Evolutionary conservation across 2,113 vertebrate genomes (phyloP).

Genomic region (Clarias macrocephalus): DNA sequence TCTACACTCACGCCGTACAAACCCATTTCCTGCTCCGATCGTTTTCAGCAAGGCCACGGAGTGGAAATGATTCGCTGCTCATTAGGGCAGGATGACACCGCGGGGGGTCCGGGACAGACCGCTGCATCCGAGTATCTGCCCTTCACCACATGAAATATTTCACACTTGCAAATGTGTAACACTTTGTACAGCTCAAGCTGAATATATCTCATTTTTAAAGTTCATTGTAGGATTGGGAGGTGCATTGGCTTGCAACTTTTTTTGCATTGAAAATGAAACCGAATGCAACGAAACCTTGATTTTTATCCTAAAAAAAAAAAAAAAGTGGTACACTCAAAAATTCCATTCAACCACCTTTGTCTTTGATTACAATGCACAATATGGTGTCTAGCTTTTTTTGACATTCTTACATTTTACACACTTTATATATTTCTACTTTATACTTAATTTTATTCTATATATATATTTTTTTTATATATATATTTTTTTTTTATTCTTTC

Average conservation of each 20-base stretch:
- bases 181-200: neutral
- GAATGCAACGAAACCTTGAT: neutral
- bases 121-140: conserved; percentile 23
- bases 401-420: too few species aligned
- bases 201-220: neutral
- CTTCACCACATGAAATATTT: neutral
- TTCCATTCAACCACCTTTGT: too few species aligned
- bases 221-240: neutral
- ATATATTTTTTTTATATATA: too few species aligned
- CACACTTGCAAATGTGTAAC: neutral
- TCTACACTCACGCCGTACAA: neutral
- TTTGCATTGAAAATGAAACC: neutral
- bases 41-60: conserved; percentile 52
- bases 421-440: too few species aligned
- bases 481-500: too few species aligned
- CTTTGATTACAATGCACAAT: too few species aligned
- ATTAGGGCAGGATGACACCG: conserved; percentile 28
- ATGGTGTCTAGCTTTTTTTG: too few species aligned
- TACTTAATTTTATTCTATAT: too few species aligned
- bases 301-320: neutral
- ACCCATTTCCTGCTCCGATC: conserved; percentile 28
- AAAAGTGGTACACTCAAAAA: too few species aligned
- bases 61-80: conserved; percentile 46
- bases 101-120: conserved; percentile 12
- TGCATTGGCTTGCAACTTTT: neutral